Evolutionary conservation across 2,888 invertebrate species (phyloP), one percentile per base, ranked within the genome.

Genomic region (Dioctria rufipes): DNA sequence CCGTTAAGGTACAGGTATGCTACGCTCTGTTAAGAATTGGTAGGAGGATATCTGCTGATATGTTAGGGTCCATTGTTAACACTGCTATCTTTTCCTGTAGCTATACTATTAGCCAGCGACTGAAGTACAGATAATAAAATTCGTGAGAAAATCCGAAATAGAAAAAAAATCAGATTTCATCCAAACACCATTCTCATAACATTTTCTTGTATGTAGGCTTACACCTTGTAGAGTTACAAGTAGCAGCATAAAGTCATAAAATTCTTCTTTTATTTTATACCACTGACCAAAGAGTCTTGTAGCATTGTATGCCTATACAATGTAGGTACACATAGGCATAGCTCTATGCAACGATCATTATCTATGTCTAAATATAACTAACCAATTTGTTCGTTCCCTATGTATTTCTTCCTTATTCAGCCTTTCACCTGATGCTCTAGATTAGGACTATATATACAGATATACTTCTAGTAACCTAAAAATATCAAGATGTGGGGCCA

Each of bases 401-500:
- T 25, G 25, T 25, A 25, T 25, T 61, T 61, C 61, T 61, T 61
- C n/a, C 61, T 25, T 25, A 61, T 61, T 61, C 61, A 61, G 61
- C 37, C 61, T 25, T 61, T 61, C 71, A 49, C 58, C 61, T 80
- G 80, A 80, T 80, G 80, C 80, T 80, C 80, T 71, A 80, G 80
- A 80, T 80, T 79, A 79, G 79, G 58, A n/a, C 61, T 25, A 25
- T 25, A 25, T 25, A 25, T 25, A 25, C 25, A 25, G 25, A 25
- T 25, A 25, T 25, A 25, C 25, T 61, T 51, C 67, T 54, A 58
- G 49, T 54, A 66, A 49, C 66, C 79, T 67, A 43, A 61, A 25
- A 66, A 65, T 80, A 80, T 80, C 80, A 66, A 80, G 80, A 80
- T 80, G 77, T 69, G 46, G 67, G 60, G 49, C 67, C 69, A 80